Evolutionary conservation across 2,113 vertebrate species (phyloP), one percentile per base, ranked within the genome.

Genomic region (Ochotona princeps): DNA sequence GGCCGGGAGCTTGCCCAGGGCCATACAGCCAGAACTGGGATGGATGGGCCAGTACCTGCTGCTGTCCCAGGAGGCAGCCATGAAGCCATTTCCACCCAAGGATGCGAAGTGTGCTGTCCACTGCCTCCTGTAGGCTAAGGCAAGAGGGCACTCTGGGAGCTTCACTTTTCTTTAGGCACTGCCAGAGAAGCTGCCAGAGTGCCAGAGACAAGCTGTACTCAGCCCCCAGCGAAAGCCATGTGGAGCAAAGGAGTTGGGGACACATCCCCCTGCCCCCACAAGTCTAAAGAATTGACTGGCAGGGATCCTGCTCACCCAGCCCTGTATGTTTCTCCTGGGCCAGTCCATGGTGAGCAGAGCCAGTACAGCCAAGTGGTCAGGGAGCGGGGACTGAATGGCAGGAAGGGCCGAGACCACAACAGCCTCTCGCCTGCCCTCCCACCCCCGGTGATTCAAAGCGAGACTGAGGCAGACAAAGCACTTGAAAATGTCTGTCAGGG

Each of bases 401-500:
- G 92, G 95, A 96, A 96, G 93, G 90, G 92, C 69, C 7, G 28
- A 87, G 92, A 92, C 70, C 79, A 72, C n/a, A n/a, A 72, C 15
- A 47, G 78, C 54, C 88, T 88, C n/a, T 6, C 0, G 7, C 84
- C 80, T 61, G 35, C 83, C 66, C 25, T 7, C 85, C 78, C 14
- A 51, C 65, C 60, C 38, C 82, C 66, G 20, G 76, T 2, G 13
- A 93, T 92, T 95, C 70, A 92, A 21, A 92, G 67, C 80, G n/a
- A 76, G 91, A 17, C 96, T 61, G 89, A 89, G 67, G 38, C 94
- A 1, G 78, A 93, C 90, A 95, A 90, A 96, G 83, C 83, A 65
- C 95, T 96, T 95, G 83, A 90, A 86, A 93, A 73, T 49, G 79
- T 75, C 79, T 69, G 76, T 47, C n/a, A 65, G 12, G 65, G 60